These are phyloP conservation scores for Ranitomeya imitator DNA, from an alignment of 2,113 vertebrate genomes.

Conservation along the genomic window DNA sequence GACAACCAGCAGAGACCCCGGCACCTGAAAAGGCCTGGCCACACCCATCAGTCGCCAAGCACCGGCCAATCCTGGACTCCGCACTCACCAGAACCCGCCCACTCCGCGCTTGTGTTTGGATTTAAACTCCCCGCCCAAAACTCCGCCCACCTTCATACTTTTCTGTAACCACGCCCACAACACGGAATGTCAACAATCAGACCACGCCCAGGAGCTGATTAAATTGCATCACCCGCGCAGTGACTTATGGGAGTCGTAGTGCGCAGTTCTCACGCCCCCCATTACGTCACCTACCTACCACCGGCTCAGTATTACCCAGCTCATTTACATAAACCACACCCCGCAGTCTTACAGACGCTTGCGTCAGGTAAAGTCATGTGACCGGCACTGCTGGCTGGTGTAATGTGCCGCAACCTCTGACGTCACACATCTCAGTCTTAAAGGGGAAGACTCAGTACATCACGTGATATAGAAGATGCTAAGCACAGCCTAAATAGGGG, in stretches of 20 bases:
- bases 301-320: too few species aligned
- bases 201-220: neutral
- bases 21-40: neutral
- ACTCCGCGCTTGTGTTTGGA: too few species aligned
- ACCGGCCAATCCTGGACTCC: neutral
- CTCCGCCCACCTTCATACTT: neutral
- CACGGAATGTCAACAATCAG: neutral
- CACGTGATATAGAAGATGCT: too few species aligned
- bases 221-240: neutral
- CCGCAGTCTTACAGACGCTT: too few species aligned
- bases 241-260: too few species aligned
- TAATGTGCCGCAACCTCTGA: too few species aligned
- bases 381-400: too few species aligned
- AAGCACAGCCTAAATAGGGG: too few species aligned
- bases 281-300: neutral
- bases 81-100: neutral
- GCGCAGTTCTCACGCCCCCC: neutral
- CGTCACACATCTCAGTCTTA: too few species aligned
- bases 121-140: neutral
- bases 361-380: too few species aligned
- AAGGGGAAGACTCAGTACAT: too few species aligned
- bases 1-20: neutral
- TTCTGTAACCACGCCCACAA: conserved; percentile 11
- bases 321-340: too few species aligned
- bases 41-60: neutral